Percentiles rank a stretch among this genome's conserved stretches.
phyloP scores from a whole-genome alignment of 2,888 invertebrate genomes.

The Thymelicus acteon region DNA sequence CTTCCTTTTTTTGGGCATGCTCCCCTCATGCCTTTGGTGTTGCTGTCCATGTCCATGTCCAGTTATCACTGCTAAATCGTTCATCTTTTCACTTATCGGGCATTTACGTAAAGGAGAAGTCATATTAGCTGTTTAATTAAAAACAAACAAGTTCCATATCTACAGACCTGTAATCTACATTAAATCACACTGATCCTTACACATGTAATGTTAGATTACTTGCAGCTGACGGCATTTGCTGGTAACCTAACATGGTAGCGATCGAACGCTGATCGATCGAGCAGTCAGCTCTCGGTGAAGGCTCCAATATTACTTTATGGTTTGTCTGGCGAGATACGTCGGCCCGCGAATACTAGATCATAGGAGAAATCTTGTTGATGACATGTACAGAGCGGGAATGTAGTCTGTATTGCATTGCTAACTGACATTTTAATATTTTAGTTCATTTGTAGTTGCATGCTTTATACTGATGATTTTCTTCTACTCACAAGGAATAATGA shows the following conservation, averaged over 20 bases:
- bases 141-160: too few relatives aligned
- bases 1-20: too few relatives aligned
- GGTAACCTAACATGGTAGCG: conserved; percentile 35
- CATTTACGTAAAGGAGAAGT: too few relatives aligned
- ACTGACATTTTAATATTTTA: conserved; percentile 10
- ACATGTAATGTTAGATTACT: conserved; percentile 11
- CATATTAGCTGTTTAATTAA: too few relatives aligned
- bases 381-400: conserved; percentile 32
- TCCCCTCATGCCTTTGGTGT: too few relatives aligned
- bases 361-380: conserved; percentile 36
- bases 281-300: conserved; percentile 29
- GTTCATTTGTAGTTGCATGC: not conserved
- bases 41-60: too few relatives aligned
- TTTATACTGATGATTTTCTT: not conserved
- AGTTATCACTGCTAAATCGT: too few relatives aligned
- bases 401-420: conserved; percentile 3
- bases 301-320: conserved; percentile 34
- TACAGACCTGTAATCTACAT: too few relatives aligned
- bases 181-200: not conserved
- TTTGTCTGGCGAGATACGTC: conserved; percentile 34
- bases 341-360: conserved; percentile 27
- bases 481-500: too few relatives aligned
- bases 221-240: conserved; percentile 4
- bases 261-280: conserved; percentile 34
- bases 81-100: too few relatives aligned